A percentile compares a stretch with the other conserved stretches of the same genome.
phyloP scores from a whole-genome alignment of 2,888 invertebrate genomes.

The Cataglyphis cursor region DNA sequence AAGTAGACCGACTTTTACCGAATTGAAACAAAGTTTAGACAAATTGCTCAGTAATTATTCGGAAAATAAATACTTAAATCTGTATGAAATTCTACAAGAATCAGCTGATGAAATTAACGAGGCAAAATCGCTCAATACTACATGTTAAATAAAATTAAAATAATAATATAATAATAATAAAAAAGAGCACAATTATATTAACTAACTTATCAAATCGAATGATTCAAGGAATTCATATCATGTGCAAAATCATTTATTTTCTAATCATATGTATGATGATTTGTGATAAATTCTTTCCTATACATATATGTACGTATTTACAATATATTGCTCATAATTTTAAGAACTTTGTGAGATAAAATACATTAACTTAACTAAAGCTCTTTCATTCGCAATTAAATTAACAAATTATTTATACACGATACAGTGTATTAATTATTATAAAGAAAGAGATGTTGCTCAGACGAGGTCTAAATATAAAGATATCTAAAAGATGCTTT shows the following conservation, averaged over 20 bases:
- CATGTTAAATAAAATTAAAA: slow-evolving; percentile 4
- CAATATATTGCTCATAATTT: slow-evolving; percentile 74
- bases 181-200: slow-evolving; percentile 10
- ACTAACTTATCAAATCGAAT: neutral
- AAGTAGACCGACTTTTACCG: slow-evolving; percentile 91
- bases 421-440: slow-evolving; percentile 63
- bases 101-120: slow-evolving; percentile 11
- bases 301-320: slow-evolving; percentile 61
- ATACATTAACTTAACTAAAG: slow-evolving; percentile 70
- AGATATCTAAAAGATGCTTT: neutral
- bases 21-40: slow-evolving; percentile 88
- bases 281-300: slow-evolving; percentile 76
- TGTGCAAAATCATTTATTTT: slow-evolving; percentile 81
- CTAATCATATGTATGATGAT: slow-evolving; percentile 80
- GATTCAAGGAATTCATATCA: slow-evolving; percentile 54
- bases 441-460: slow-evolving; percentile 64
- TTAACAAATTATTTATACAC: slow-evolving; percentile 60
- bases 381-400: slow-evolving; percentile 57
- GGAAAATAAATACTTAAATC: slow-evolving; percentile 82
- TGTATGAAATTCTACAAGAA: slow-evolving; percentile 65
- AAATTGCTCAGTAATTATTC: slow-evolving; percentile 86
- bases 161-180: neutral
- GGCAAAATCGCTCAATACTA: neutral
- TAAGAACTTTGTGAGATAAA: slow-evolving; percentile 63
- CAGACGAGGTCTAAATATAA: neutral